Evolutionary conservation across 2,797 vertebrate species (phyloP).

Genomic region (Thripadectes ignobilis): DNA sequence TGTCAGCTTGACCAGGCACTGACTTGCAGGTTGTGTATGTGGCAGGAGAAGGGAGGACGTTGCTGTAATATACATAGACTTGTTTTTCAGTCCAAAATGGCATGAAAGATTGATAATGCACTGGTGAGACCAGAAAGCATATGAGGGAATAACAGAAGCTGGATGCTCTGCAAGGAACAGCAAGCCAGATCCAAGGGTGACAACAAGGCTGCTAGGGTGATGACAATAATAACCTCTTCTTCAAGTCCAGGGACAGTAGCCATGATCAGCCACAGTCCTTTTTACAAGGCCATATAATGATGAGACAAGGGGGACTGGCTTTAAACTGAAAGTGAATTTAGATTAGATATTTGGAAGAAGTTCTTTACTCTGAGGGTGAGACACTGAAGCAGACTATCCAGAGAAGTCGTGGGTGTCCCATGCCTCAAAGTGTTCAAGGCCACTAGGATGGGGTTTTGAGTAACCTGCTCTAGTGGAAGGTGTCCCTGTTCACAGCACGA

Average conservation of each 20-base stretch:
- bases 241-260: background rate
- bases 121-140: background rate
- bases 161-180: background rate
- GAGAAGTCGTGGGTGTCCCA: background rate
- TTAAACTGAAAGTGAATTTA: background rate
- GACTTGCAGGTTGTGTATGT: background rate
- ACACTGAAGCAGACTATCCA: too few relatives aligned
- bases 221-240: background rate
- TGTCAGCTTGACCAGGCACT: background rate
- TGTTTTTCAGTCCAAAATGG: background rate
- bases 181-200: background rate
- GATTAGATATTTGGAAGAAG: background rate
- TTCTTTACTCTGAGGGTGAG: background rate
- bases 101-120: fast-evolving
- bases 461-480: background rate
- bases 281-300: background rate
- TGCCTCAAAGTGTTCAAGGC: background rate
- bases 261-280: background rate
- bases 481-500: background rate
- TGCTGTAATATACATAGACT: background rate
- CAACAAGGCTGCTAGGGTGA: background rate
- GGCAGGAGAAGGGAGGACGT: background rate
- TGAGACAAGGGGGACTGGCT: background rate
- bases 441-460: background rate
- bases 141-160: background rate